These are phyloP conservation scores for Tenebrosternarchus preto DNA, from an alignment of 2,113 vertebrate species.

Conservation along the genomic window DNA sequence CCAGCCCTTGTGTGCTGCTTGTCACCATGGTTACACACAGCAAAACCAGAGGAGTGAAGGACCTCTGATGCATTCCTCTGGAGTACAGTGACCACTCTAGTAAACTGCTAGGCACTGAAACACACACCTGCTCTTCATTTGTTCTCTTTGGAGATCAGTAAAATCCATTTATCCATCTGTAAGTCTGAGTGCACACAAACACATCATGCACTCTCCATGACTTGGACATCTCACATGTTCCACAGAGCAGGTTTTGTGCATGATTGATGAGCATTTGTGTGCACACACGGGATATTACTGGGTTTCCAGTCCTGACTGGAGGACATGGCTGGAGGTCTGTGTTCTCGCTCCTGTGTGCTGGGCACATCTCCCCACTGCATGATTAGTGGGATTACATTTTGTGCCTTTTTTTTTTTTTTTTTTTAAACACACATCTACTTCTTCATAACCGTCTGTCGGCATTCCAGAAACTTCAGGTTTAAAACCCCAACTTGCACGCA, in stretches of 20 bases:
- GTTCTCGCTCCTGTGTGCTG: background rate
- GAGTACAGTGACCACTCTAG: constrained; percentile 27
- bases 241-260: background rate
- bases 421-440: no score
- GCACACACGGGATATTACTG: no score
- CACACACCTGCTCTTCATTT: constrained; percentile 21
- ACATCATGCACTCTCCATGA: background rate
- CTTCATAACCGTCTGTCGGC: no score
- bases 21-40: constrained; percentile 27
- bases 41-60: background rate
- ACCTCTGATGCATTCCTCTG: constrained; percentile 21
- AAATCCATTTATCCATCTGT: no score
- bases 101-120: constrained; percentile 7
- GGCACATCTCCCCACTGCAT: background rate
- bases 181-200: constrained; percentile 20
- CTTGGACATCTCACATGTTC: background rate
- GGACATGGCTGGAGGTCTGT: background rate
- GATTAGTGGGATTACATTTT: background rate
- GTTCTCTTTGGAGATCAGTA: background rate
- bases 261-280: constrained; percentile 2
- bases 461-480: no score
- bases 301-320: background rate
- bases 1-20: constrained; percentile 8
- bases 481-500: background rate
- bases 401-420: background rate